These are phyloP conservation scores for Caenorhabditis afra DNA, from an alignment of 2,888 invertebrate species.

Conservation along the genomic window DNA sequence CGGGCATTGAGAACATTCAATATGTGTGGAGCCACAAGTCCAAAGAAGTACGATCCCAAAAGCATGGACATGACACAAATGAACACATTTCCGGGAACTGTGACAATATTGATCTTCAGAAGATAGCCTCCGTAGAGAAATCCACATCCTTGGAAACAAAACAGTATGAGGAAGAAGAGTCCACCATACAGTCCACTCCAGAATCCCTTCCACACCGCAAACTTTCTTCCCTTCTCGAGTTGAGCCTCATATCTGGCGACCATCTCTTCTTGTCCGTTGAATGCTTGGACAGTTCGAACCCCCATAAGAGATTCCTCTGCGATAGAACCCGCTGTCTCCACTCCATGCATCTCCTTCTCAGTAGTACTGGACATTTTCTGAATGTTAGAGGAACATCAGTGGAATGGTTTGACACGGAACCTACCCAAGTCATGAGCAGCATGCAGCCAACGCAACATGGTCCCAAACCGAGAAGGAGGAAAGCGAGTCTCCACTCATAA, in stretches of 20 bases:
- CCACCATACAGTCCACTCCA: constrained; percentile 74
- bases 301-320: constrained; percentile 75
- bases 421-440: constrained; percentile 69
- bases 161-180: constrained; percentile 69
- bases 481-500: constrained; percentile 72
- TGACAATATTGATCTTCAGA: constrained; percentile 63
- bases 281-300: constrained; percentile 74
- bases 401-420: too few relatives aligned
- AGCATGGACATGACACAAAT: constrained; percentile 70
- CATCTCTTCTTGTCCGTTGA: constrained; percentile 75
- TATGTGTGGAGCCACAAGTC: constrained; percentile 74
- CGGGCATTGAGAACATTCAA: constrained; percentile 76
- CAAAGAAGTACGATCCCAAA: constrained; percentile 74
- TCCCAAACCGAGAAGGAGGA: constrained; percentile 70
- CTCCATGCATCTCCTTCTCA: constrained; percentile 63
- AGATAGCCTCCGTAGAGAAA: constrained; percentile 70
- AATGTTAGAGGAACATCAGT: constrained; percentile 8
- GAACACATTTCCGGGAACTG: constrained; percentile 73
- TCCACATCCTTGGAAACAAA: constrained; percentile 68
- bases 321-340: constrained; percentile 72
- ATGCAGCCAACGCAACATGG: constrained; percentile 69
- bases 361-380: constrained; percentile 70
- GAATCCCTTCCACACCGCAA: constrained; percentile 68
- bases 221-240: constrained; percentile 63
- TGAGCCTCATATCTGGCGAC: constrained; percentile 64